A percentile compares a stretch with the other conserved stretches of the same genome.
Evolutionary conservation across 2,888 invertebrate genomes (phyloP).

Genomic region (Ochropacha duplaris): DNA sequence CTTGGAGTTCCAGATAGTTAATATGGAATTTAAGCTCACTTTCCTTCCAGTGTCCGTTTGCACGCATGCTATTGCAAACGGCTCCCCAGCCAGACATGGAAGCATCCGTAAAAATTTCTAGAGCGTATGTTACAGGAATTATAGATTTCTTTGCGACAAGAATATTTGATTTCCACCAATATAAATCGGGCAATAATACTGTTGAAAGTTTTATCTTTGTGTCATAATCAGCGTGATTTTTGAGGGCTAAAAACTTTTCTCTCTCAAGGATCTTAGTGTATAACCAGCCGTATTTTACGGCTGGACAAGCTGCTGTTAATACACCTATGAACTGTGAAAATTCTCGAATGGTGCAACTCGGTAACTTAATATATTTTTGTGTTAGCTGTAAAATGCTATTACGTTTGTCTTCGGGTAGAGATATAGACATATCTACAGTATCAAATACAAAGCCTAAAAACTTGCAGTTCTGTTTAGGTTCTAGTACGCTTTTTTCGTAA

Average conservation of each 20-base stretch:
- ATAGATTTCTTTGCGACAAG: neutral
- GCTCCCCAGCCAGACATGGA: too few species aligned
- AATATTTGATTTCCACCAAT: neutral
- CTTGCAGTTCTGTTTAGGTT: neutral
- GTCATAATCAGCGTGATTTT: neutral
- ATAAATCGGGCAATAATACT: neutral
- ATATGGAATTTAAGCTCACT: too few species aligned
- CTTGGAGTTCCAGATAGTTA: too few species aligned
- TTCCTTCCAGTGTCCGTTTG: too few species aligned
- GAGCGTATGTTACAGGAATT: neutral
- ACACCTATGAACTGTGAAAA: conserved; percentile 10
- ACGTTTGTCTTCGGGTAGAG: neutral
- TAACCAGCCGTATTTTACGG: conserved; percentile 13
- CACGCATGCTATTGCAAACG: too few species aligned
- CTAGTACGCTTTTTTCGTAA: neutral
- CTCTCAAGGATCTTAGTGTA: conserved; percentile 13
- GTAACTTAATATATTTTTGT: neutral
- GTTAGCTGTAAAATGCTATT: neutral
- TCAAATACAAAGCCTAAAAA: neutral
- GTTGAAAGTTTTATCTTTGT: neutral
- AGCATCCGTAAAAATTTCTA: neutral
- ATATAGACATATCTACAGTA: neutral
- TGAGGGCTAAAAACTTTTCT: neutral
- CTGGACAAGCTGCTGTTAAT: conserved; percentile 13
- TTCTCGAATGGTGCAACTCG: conserved; percentile 9